Percentiles rank a stretch among this genome's conserved stretches.
These are phyloP conservation scores for Peucedramus taeniatus DNA, from an alignment of 2,113 vertebrate species.

Conservation along the genomic window DNA sequence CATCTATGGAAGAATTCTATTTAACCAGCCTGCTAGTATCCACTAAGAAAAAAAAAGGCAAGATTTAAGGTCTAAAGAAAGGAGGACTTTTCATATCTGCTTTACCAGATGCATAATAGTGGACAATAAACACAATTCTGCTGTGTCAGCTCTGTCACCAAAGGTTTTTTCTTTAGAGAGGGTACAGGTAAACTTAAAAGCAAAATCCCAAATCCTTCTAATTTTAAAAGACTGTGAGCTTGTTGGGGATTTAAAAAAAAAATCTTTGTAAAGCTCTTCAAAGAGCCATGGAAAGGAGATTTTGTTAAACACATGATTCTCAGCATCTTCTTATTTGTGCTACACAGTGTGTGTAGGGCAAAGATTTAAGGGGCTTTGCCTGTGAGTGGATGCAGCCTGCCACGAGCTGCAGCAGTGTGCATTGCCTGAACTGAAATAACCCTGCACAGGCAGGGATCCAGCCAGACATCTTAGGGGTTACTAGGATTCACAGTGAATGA, in stretches of 20 bases:
- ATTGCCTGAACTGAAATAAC: slow-evolving; percentile 59
- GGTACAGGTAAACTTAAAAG: not conserved
- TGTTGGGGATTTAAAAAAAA: not conserved
- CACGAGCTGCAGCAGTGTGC: slow-evolving; percentile 21
- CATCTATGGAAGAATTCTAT: not conserved
- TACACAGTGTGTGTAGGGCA: not conserved
- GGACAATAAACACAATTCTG: not conserved
- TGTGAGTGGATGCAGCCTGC: not conserved
- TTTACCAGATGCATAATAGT: not conserved
- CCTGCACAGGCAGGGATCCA: slow-evolving; percentile 49
- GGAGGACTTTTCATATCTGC: not conserved
- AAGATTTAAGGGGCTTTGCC: not conserved
- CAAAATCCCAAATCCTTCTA: not conserved
- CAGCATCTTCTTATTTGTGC: not conserved
- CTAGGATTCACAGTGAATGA: slow-evolving; percentile 41
- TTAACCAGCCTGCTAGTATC: not conserved
- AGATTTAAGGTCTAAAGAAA: not conserved
- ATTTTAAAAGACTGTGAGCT: not conserved
- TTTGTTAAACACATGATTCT: not conserved
- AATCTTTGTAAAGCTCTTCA: not conserved
- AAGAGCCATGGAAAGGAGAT: not conserved
- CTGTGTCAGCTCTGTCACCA: not conserved
- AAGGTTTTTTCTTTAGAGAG: not conserved
- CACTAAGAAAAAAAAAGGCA: not conserved
- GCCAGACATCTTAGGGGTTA: slow-evolving; percentile 67